Base-by-base conservation (phyloP, 2,797 vertebrate species). In the Onychomys leucogaster region DNA sequence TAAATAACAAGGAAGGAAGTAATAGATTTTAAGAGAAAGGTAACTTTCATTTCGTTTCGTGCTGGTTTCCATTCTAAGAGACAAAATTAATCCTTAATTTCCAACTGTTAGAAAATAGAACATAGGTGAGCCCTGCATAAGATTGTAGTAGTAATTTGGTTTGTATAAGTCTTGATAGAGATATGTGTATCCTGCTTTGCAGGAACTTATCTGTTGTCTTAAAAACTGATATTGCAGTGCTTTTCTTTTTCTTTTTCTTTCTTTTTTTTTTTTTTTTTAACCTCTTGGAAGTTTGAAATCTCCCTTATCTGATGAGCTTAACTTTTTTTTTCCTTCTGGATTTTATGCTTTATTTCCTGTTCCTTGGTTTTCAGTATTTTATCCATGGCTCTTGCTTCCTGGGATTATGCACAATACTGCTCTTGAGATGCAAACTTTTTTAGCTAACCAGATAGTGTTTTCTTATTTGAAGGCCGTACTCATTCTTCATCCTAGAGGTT, bases 31-130 rank as follows among this genome's bases (percentile, higher is more conserved):
- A 0, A 93, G 83, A 90, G 88, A 94, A 94, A 91, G 19, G 37
- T 82, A 95, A 94, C 84, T 46, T 87, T 88, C 29, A 71, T 94
- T 97, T 96, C 90, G 11, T 89, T 91, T 94, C 77, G 71, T 89
- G 65, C 73, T 94, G n/a, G 32, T 90, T 95, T 96, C 82, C 59
- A 77, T 92, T 94, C 43, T 85, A 55, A 86, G 87, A 95, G 95
- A 19, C 41, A 93, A 73, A 94, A 37, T 94, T 90, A 96, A 83
- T 88, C 29, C 86, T 93, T 90, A 92, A 52, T 83, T 95, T 95
- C 82, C 76, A 61, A 82, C 14, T 25, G 25, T 93, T 97, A 93
- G 78, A 94, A 94, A 94, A 82, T 95, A 78, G 37, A 59, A 5
- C n/a, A 17, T 77, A 75, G 19, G 57, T 80, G 43, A 88, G 82